Conservation (phyloP, 64 coral and sea anemone genomes). For the Stylophora pistillata region DNA sequence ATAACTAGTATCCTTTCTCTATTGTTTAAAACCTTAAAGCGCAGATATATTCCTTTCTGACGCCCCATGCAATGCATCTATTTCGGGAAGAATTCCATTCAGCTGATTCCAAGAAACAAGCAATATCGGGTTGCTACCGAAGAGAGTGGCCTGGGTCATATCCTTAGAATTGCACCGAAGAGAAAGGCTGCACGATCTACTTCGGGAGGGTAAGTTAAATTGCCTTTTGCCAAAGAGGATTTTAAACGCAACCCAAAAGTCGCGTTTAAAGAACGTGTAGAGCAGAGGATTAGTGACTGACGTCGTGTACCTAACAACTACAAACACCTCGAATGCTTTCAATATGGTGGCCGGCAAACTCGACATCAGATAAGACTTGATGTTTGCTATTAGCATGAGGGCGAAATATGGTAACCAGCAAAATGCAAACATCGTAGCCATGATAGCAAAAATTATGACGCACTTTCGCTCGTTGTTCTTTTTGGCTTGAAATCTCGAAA, state of each 20-base stretch:
- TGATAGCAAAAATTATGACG: constrained; percentile 33
- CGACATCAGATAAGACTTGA: neutral
- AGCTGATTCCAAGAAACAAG: neutral
- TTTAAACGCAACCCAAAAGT: constrained; percentile 47
- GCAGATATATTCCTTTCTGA: too few relatives aligned
- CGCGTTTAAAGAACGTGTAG: too few relatives aligned
- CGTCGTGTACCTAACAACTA: constrained; percentile 27
- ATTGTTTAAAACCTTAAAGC: too few relatives aligned
- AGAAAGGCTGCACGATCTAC: neutral
- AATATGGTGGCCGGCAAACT: neutral
- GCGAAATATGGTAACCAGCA: constrained; percentile 64
- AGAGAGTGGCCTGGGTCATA: neutral
- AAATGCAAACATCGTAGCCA: constrained; percentile 41
- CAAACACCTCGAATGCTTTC: neutral
- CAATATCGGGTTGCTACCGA: neutral
- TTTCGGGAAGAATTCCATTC: neutral
- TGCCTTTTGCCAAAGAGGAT: neutral
- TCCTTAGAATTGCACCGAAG: neutral
- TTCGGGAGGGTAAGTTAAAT: too few relatives aligned
- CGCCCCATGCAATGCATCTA: too few relatives aligned
- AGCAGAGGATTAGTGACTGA: constrained; percentile 56
- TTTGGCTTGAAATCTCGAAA: neutral
- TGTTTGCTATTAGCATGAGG: neutral
- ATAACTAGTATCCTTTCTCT: too few relatives aligned
- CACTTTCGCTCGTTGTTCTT: constrained; percentile 49